Percentiles rank a stretch among this genome's conserved stretches.
phyloP scores from a whole-genome alignment of 1,140 invertebrate species.

The Tenebrio molitor region DNA sequence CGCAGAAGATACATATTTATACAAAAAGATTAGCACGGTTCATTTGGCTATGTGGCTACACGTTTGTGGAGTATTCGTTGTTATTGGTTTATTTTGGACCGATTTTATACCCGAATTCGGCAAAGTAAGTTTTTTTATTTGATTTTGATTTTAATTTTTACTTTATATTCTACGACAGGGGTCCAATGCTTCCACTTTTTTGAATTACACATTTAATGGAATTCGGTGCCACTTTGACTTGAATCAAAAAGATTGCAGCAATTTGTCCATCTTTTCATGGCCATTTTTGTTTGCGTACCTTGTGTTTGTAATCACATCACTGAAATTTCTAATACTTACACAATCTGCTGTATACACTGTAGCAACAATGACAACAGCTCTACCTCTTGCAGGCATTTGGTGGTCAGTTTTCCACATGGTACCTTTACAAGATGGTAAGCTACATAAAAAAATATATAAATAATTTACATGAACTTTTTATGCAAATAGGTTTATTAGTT shows the following conservation, averaged over 20 bases:
- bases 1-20: neutral
- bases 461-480: slow-evolving; percentile 14
- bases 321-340: slow-evolving; percentile 70
- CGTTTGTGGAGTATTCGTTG: slow-evolving; percentile 64
- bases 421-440: slow-evolving; percentile 58
- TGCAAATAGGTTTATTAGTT: slow-evolving; percentile 64
- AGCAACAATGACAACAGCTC: slow-evolving; percentile 68
- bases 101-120: slow-evolving; percentile 68
- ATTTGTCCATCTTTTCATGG: slow-evolving; percentile 69
- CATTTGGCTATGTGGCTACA: slow-evolving; percentile 69
- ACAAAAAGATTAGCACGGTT: slow-evolving; percentile 54
- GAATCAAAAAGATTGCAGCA: slow-evolving; percentile 61
- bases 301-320: slow-evolving; percentile 66
- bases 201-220: slow-evolving; percentile 59
- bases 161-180: slow-evolving; percentile 54
- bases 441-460: slow-evolving; percentile 18
- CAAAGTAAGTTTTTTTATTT: slow-evolving; percentile 63
- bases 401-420: slow-evolving; percentile 73
- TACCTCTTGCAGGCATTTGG: slow-evolving; percentile 73
- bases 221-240: slow-evolving; percentile 61
- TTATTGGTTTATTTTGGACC: slow-evolving; percentile 67
- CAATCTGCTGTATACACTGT: slow-evolving; percentile 73
- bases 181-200: slow-evolving; percentile 55
- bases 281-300: slow-evolving; percentile 68
- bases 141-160: neutral